A percentile compares a stretch with the other conserved stretches of the same genome.
phyloP scores from a whole-genome alignment of 2,113 vertebrate species.

The Corythornis madagascariensis region DNA sequence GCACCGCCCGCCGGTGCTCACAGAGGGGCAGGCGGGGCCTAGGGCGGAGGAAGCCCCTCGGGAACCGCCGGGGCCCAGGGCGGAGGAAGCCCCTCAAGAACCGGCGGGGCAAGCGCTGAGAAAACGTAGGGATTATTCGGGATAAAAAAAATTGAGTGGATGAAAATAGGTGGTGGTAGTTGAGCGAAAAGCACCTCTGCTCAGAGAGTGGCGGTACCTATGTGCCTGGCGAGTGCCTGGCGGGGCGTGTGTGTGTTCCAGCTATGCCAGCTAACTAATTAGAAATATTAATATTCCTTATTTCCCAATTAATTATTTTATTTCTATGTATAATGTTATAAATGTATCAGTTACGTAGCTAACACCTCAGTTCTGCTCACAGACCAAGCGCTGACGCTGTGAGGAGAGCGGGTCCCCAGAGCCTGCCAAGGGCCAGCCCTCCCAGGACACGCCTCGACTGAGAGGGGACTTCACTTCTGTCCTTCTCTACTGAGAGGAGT shows the following conservation, averaged over 20 bases:
- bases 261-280: no score
- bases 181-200: background rate
- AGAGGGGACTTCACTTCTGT: background rate
- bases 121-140: accelerated
- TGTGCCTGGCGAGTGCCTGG: accelerated
- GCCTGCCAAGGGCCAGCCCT: accelerated
- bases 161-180: accelerated
- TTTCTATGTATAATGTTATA: accelerated
- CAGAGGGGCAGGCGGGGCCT: background rate
- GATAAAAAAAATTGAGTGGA: background rate
- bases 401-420: accelerated
- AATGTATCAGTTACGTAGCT: accelerated
- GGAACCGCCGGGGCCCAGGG: accelerated
- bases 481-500: no score
- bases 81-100: accelerated
- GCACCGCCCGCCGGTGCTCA: background rate
- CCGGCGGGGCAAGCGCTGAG: accelerated
- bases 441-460: background rate
- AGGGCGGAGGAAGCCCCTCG: accelerated
- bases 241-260: no score
- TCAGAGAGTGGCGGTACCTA: accelerated
- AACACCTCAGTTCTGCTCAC: background rate
- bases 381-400: accelerated
- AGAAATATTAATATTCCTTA: background rate
- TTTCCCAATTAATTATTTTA: accelerated